Evolutionary conservation across 2,113 vertebrate genomes (phyloP), one percentile per base, ranked within the genome.

Genomic region (Chroicocephalus ridibundus): DNA sequence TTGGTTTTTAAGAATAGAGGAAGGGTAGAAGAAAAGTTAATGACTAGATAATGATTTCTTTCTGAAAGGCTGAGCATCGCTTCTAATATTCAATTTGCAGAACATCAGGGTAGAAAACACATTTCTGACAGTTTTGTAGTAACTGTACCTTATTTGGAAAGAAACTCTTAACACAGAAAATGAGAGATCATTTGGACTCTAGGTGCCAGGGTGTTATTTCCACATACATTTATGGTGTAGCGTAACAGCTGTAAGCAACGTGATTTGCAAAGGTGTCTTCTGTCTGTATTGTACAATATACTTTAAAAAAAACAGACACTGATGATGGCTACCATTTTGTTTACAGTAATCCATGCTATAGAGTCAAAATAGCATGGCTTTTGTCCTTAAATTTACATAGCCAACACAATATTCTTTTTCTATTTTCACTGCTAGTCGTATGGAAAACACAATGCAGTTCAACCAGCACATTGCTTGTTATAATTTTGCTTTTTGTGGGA

Each of bases 31-130:
- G 55, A 60, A 89, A 90, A 92, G 81, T 93, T 97, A 97, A 97
- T 95, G 92, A 94, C 76, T 94, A 58, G 92, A 82, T 96, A 96
- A 96, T 93, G 75, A 89, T 92, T 94, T 96, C 60, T 95, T 91
- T 95, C 88, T 97, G 81, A 93, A 94, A 95, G 83, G 88, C 85
- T 92, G 77, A 94, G 31, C 76, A 87, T 91, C 80, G 74, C 49
- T 94, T 94, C 83, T 96, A 84, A 84, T 94, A 79, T 79, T 92
- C 80, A 96, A 57, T 96, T 96, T 90, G 89, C 84, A 79, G 81
- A 92, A 93, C 68, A 93, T 95, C 36, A 90, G 64, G 15, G 36
- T 85, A 82, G 81, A 70, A 93, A 93, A 88, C 78, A 76, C 40
- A 66, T 82, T 86, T 83, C 62, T 93, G 79, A 51, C 38, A 18